phyloP scores from a whole-genome alignment of 53 echinoderm and acorn worm species.

The Actinopyga echinites region DNA sequence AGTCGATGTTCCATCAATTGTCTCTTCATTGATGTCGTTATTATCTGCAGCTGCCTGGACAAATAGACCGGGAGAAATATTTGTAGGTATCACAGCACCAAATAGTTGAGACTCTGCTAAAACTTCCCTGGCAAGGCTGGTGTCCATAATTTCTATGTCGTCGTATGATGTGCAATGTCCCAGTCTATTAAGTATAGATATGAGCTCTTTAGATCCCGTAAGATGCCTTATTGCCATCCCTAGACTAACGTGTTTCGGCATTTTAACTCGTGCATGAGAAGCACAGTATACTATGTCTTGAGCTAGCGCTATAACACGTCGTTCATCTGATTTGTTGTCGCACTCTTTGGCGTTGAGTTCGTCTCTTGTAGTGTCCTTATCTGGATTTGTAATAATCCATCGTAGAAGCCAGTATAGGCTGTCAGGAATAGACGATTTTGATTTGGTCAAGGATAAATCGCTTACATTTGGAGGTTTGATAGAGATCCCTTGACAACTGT shows the following conservation, averaged over 20 bases:
- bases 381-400: conserved; percentile 4
- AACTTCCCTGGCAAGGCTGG: conserved; percentile 43
- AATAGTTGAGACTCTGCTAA: conserved; percentile 34
- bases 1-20: conserved; percentile 47
- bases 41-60: conserved; percentile 54
- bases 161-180: conserved; percentile 44
- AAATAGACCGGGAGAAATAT: conserved; percentile 5
- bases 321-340: neutral
- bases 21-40: conserved; percentile 56
- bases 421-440: neutral
- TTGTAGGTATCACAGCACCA: conserved; percentile 28
- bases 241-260: conserved; percentile 35
- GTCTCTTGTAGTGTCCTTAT: too few species aligned
- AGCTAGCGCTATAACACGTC: conserved; percentile 3
- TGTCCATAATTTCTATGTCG: conserved; percentile 52
- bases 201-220: conserved; percentile 45
- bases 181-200: conserved; percentile 47
- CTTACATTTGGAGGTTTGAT: neutral
- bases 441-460: neutral
- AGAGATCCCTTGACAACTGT: neutral
- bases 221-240: conserved; percentile 39
- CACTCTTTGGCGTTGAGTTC: neutral
- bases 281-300: conserved; percentile 16
- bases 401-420: conserved; percentile 3
- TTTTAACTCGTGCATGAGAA: conserved; percentile 31